Base-by-base conservation (phyloP, 2,797 vertebrate genomes). In the Myotis planiceps region DNA sequence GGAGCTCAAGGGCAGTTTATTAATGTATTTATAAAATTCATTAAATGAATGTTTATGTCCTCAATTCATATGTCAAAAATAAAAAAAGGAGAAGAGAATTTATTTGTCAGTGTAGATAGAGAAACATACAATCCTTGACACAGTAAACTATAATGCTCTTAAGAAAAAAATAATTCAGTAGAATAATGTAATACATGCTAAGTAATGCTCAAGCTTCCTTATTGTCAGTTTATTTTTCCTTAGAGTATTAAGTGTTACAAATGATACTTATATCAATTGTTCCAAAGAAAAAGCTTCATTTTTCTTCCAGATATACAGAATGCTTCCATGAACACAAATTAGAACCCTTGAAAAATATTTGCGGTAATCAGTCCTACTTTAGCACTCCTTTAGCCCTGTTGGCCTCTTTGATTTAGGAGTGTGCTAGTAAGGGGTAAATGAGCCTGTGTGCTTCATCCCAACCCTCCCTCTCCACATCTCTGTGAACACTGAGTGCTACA, bases 201-300 rank as follows among this genome's bases (percentile, higher is more conserved):
- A 94, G 14, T 60, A 63, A 94, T 72, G 51, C 6, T 51, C 84
- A 96, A 53, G 21, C 47, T 65, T 29, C 27, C 23, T 19, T 95
- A 83, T 29, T 78, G 92, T 80, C 34, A 23, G 15, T 85, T 94
- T 71, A 89, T 90, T 96, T 96, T 92, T n/a, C 60, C 80, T 69
- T 79, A 42, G 92, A 76, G 68, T 81, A 74, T 92, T 87, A 91
- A 80, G 55, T 71, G 4, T 92, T 94, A 84, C 71, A 74, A 95
- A 95, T 95, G 25, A 72, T 87, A 74, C 21, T 51, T 65, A 87
- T 97, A 93, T 86, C 94, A 97, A 94, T 95, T 96, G 69, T 80
- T 88, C 55, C 45, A 58, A 86, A 83, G 53, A 14, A 49, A 49
- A 95, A n/a, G 1, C 12, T 92, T 89, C 49, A 76, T 97, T 97